Evolutionary conservation across 2,797 vertebrate species (phyloP).

Genomic region (Cyclura pinguis): DNA sequence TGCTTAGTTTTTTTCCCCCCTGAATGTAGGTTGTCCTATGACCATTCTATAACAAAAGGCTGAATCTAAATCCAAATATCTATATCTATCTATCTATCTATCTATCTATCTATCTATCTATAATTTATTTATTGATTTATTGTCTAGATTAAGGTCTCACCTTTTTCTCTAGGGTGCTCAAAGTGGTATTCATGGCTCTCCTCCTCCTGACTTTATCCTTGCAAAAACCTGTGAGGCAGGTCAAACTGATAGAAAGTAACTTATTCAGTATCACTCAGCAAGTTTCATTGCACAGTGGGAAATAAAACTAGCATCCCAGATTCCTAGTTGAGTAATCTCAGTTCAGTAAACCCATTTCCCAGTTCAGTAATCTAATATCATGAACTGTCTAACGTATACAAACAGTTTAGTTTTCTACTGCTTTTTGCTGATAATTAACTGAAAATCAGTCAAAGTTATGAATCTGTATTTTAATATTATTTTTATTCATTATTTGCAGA

Average conservation of each 20-base stretch:
- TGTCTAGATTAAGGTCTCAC: not conserved
- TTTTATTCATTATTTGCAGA: conserved; percentile 52
- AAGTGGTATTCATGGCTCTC: not conserved
- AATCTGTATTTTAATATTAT: not conserved
- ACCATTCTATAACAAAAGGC: not conserved
- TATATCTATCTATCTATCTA: no score
- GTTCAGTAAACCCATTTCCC: not conserved
- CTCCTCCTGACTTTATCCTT: not conserved
- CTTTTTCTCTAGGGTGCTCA: not conserved
- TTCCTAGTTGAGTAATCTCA: not conserved
- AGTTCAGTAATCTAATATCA: not conserved
- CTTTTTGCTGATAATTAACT: not conserved
- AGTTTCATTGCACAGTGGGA: not conserved
- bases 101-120: not conserved
- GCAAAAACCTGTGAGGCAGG: not conserved
- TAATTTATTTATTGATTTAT: no score
- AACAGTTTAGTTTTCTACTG: not conserved
- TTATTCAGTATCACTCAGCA: not conserved
- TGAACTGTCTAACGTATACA: no score
- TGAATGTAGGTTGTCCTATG: not conserved
- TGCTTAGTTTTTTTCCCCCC: not conserved
- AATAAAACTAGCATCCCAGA: not conserved
- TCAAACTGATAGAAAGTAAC: not conserved
- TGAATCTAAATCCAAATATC: not conserved
- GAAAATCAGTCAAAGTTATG: not conserved